Conservation (phyloP, 2,888 invertebrate genomes). For the Isotomurus palustris region DNA sequence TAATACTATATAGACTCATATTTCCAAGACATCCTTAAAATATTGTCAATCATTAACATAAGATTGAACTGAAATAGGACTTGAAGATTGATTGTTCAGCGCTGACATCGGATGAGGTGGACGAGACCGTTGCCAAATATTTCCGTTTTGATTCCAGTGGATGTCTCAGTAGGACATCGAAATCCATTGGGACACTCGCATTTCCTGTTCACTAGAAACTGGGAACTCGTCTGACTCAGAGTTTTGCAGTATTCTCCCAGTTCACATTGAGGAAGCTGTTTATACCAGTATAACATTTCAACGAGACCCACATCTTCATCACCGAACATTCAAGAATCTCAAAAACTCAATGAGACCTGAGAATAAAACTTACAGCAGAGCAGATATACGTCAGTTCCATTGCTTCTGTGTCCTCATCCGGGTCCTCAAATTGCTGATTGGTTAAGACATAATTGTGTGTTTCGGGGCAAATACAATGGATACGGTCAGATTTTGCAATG, state of each 20-base stretch:
- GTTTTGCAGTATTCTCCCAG: slow-evolving; percentile 44
- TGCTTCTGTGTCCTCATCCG: slow-evolving; percentile 39
- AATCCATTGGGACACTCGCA: slow-evolving; percentile 43
- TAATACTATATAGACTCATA: too few species aligned
- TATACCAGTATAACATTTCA: background rate
- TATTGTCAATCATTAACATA: too few species aligned
- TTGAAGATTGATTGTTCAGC: slow-evolving; percentile 13
- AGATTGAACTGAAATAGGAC: too few species aligned
- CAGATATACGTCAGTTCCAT: slow-evolving; percentile 45
- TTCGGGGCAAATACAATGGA: slow-evolving; percentile 46
- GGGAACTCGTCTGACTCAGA: slow-evolving; percentile 34
- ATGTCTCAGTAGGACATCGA: slow-evolving; percentile 43
- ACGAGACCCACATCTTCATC: background rate
- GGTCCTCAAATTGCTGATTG: slow-evolving; percentile 43
- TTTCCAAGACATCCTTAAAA: too few species aligned
- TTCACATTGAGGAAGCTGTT: slow-evolving; percentile 17
- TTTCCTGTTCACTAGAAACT: slow-evolving; percentile 46
- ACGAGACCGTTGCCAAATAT: slow-evolving; percentile 38
- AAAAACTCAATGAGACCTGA: background rate
- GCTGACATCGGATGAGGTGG: slow-evolving; percentile 41
- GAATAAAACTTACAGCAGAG: slow-evolving; percentile 34
- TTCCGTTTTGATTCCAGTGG: slow-evolving; percentile 31
- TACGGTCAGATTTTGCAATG: slow-evolving; percentile 36
- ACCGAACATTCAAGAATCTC: too few species aligned
- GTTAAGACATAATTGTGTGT: slow-evolving; percentile 41